Evolutionary conservation across 2,888 invertebrate genomes (phyloP).

Genomic region (Limnephilus rhombicus): DNA sequence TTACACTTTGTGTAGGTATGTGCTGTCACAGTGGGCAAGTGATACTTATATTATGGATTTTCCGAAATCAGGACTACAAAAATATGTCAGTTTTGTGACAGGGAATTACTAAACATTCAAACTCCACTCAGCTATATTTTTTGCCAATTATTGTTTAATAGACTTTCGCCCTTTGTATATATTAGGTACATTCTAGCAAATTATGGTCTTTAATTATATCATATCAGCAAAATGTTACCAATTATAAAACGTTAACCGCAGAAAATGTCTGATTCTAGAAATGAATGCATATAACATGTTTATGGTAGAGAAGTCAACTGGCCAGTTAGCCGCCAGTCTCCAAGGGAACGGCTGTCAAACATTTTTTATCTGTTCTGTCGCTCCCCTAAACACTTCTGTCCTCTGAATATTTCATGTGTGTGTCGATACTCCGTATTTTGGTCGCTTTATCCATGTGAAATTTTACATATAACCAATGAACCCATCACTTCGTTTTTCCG

Average conservation of each 20-base stretch:
- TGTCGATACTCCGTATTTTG: not conserved
- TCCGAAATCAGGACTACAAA: too few species aligned
- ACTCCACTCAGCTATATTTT: too few species aligned
- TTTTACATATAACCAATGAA: not conserved
- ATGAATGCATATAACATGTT: not conserved
- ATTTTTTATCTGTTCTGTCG: conserved; percentile 16
- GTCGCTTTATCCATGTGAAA: not conserved
- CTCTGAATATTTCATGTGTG: conserved; percentile 36
- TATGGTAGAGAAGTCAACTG: not conserved
- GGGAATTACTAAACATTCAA: too few species aligned
- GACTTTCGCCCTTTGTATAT: too few species aligned
- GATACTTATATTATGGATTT: too few species aligned
- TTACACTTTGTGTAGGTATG: too few species aligned
- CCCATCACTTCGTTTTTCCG: not conserved
- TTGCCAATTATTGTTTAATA: too few species aligned
- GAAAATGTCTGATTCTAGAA: not conserved
- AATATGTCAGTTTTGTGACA: too few species aligned
- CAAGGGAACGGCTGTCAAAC: conserved; percentile 33
- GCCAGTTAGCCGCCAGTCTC: conserved; percentile 3
- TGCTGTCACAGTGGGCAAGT: too few species aligned
- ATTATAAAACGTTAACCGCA: too few species aligned
- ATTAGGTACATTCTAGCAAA: too few species aligned
- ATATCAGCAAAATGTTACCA: not conserved
- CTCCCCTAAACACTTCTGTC: conserved; percentile 21
- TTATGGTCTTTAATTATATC: too few species aligned